phyloP scores from a whole-genome alignment of 1,140 invertebrate genomes.

The Sitodiplosis mosellana region DNA sequence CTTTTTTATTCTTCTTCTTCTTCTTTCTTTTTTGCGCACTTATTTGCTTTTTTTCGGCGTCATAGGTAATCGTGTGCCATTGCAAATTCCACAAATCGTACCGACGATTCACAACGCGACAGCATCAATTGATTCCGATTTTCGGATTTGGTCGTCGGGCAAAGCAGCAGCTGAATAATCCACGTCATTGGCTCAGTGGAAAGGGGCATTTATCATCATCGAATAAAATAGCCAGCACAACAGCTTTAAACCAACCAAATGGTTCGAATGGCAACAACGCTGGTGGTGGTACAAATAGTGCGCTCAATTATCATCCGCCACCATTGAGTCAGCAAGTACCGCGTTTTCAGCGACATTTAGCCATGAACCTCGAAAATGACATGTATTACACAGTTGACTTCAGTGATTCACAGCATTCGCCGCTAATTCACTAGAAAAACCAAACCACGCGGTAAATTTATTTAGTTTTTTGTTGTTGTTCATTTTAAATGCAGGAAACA shows the following conservation, averaged over 20 bases:
- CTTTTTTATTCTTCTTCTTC: too few species aligned
- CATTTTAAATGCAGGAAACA: too few species aligned
- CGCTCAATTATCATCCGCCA: conserved; percentile 3
- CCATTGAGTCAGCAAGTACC: conserved; percentile 11
- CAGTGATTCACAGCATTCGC: conserved; percentile 48
- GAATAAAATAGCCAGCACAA: conserved; percentile 12
- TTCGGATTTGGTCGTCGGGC: conserved; percentile 20
- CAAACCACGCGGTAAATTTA: not conserved
- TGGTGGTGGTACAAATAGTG: not conserved
- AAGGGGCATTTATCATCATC: conserved; percentile 24
- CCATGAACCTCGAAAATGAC: conserved; percentile 35
- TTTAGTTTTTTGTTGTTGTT: conserved; percentile 1
- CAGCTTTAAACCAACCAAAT: conserved; percentile 4
- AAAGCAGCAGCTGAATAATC: conserved; percentile 18
- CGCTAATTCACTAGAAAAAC: conserved; percentile 43
- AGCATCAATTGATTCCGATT: conserved; percentile 23
- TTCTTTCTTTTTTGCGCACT: too few species aligned
- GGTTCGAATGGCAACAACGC: not conserved
- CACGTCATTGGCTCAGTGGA: conserved; percentile 24
- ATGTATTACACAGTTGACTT: conserved; percentile 55
- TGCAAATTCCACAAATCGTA: conserved; percentile 53
- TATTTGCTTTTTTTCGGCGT: too few species aligned
- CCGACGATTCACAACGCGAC: conserved; percentile 30
- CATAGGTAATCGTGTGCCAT: conserved; percentile 35
- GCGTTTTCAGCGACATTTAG: conserved; percentile 28